Evolutionary conservation across 2,888 invertebrate species (phyloP), one percentile per base, ranked within the genome.

Genomic region (Tipula lateralis): DNA sequence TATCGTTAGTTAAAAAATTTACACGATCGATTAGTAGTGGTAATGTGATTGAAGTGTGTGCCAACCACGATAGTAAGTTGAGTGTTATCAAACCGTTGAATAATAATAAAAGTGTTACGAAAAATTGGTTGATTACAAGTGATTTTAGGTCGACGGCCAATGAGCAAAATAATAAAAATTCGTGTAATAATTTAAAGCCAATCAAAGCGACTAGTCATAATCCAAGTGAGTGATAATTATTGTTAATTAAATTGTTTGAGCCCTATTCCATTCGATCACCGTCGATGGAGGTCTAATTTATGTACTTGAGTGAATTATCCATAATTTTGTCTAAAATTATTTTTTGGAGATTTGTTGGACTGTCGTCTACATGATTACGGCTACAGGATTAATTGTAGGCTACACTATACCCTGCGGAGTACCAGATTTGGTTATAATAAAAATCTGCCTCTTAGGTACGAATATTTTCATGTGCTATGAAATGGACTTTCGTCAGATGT

Each of bases 61-160:
- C n/a, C n/a, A n/a, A n/a, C n/a, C n/a, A 85, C 32, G 83, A 50
- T 9, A 66, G 44, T 39, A 84, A 83, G 32, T 34, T 84, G 44
- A 44, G 66, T 85, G 66, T 83, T n/a, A 84, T 84, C 19, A 85
- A 85, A 29, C 39, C 84, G 83, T 24, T 83, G 24, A 84, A 86
- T 30, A 85, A 85, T 83, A 36, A 83, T 7, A 85, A 85, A 84
- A 85, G 86, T 85, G 84, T 85, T 30, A 86, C 86, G 16, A 86
- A 86, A 85, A 90, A 89, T 87, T 89, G 89, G 89, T 85, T 89
- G 16, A 88, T 89, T 85, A 88, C 89, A 1, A 66, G 24, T 24
- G 88, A 89, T 86, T 87, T 83, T 30, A 7, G 87, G 84, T 87
- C 88, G 83, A 87, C 86, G 80, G 87, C 86, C 86, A 87, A 86